Evolutionary conservation across 2,888 invertebrate genomes (phyloP).

Genomic region (Opisthograptis luteolata): DNA sequence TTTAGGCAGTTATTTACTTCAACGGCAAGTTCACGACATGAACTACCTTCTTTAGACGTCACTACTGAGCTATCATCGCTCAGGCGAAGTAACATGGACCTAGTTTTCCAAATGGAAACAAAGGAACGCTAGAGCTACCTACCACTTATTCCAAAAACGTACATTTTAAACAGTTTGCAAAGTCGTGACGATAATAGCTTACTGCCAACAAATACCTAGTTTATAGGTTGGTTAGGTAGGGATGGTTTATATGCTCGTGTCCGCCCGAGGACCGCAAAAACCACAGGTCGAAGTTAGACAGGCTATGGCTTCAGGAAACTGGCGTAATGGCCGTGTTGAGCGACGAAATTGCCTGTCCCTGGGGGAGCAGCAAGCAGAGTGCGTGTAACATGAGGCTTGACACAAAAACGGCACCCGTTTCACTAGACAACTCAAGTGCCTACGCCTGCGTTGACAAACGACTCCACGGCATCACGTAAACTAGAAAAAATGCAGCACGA

Average conservation of each 20-base stretch:
- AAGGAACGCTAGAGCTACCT: neutral
- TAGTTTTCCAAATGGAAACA: neutral
- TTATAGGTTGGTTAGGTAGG: too few species aligned
- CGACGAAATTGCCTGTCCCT: conserved; percentile 50
- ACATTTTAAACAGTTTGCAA: conserved; percentile 1
- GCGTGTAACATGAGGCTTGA: conserved; percentile 52
- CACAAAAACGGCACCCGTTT: conserved; percentile 68
- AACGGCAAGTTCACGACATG: neutral
- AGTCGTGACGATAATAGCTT: conserved; percentile 11
- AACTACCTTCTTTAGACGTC: too few species aligned
- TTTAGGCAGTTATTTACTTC: neutral
- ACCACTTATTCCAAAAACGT: neutral
- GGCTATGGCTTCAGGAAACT: conserved; percentile 48
- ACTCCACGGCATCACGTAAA: conserved; percentile 51
- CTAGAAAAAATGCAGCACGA: conserved; percentile 54
- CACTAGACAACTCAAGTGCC: conserved; percentile 60
- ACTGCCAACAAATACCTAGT: conserved; percentile 9
- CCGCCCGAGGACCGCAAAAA: conserved; percentile 56
- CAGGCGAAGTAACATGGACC: neutral
- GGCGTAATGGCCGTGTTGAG: conserved; percentile 49
- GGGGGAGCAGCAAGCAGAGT: conserved; percentile 42
- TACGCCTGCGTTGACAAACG: conserved; percentile 52
- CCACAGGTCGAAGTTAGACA: conserved; percentile 43
- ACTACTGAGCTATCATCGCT: neutral
- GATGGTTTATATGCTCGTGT: too few species aligned